Evolutionary conservation across 2,888 invertebrate genomes (phyloP).

Genomic region (Ischnus inquisitorius): DNA sequence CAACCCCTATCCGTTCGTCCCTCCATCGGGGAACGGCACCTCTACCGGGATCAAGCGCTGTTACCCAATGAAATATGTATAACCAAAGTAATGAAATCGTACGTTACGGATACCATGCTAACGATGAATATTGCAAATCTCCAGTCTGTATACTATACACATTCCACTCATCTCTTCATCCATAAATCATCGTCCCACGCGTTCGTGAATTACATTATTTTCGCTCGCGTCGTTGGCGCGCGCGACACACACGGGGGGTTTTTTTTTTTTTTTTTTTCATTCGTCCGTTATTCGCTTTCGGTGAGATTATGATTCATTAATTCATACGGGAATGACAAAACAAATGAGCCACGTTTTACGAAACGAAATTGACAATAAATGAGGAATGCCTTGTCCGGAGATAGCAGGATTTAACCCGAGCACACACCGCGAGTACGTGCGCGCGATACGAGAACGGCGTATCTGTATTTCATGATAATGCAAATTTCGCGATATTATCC

Average conservation of each 20-base stretch:
- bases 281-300: neutral
- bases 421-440: too few species aligned
- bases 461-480: too few species aligned
- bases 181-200: constrained; percentile 25
- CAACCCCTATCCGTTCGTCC: neutral
- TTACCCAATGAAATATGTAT: constrained; percentile 52
- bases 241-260: neutral
- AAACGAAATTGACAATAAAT: too few species aligned
- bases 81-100: constrained; percentile 51
- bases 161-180: constrained; percentile 14
- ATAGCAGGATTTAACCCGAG: too few species aligned
- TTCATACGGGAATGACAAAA: neutral
- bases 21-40: neutral
- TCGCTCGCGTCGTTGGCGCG: neutral
- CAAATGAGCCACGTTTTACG: neutral
- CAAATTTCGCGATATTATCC: too few species aligned
- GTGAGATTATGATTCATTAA: too few species aligned
- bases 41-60: constrained; percentile 6
- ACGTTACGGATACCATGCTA: constrained; percentile 2
- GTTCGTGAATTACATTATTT: neutral
- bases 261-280: neutral
- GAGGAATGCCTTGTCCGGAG: too few species aligned
- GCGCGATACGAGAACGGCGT: too few species aligned
- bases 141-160: neutral
- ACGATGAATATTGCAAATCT: constrained; percentile 41